Evolutionary conservation across 2,113 vertebrate species (phyloP), one percentile per base, ranked within the genome.

Genomic region (Rhegmatorhina hoffmannsi): DNA sequence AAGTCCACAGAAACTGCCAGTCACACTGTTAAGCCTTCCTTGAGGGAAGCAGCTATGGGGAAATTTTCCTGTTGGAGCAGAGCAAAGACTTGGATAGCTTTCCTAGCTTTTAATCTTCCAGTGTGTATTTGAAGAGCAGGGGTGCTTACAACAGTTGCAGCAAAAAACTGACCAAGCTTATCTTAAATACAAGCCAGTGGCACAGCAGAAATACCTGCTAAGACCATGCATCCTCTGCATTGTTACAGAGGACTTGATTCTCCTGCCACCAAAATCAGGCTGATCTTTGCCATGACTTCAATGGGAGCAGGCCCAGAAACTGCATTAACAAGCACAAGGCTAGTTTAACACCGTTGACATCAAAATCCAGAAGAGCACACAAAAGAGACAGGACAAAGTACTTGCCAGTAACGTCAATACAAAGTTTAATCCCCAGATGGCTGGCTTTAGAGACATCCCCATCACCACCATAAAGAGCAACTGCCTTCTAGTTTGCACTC

Each of bases 341-440:
- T 93, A 89, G 94, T 96, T 96, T 96, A 96, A 96, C 93, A 96
- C 50, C 89, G 93, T 14, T 87, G 89, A 95, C 93, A 96, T 96
- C 93, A 94, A 96, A 96, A 93, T 94, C 95, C 90, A 97, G 92
- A 95, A 93, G 36, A 92, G 62, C 82, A 88, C 63, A 95, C 93
- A 96, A 95, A 96, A 93, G 94, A 96, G 92, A 93, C 68, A 95
- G 95, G 95, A 96, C 95, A 96, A 97, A 96, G 86, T 96, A 58
- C 93, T 95, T 66, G 26, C 90, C 90, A 95, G 93, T 36, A 96
- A 88, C 76, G 53, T 87, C 96, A 94, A 96, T 93, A 89, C 92
- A 94, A 87, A 93, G 90, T 97, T 95, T 96, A 97, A 96, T 96
- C 93, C 94, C 92, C 95, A 95, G 92, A 93, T 95, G 94, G 92